Conservation (phyloP, 2,113 vertebrate species). For the Bufo gargarizans region DNA sequence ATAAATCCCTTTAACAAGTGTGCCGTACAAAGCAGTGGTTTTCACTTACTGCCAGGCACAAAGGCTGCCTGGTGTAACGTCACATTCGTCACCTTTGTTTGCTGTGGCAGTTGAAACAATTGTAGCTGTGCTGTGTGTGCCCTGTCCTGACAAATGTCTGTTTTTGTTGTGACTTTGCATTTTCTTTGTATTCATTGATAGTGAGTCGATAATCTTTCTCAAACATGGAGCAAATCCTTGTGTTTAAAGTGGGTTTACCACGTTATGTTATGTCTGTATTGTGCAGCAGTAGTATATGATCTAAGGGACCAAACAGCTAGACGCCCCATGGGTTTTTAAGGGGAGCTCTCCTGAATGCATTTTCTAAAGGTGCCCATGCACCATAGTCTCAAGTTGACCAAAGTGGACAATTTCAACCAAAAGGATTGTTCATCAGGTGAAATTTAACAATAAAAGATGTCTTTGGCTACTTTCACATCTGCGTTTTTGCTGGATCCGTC, state of each 20-base stretch:
- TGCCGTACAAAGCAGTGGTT: neutral
- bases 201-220: conserved; percentile 17
- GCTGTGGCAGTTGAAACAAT: neutral
- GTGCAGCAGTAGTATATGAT: neutral
- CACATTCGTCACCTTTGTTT: neutral
- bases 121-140: conserved; percentile 19
- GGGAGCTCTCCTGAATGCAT: neutral
- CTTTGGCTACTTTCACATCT: too few relatives aligned
- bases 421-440: too few relatives aligned
- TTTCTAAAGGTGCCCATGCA: too few relatives aligned
- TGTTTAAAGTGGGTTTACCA: conserved; percentile 27
- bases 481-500: too few relatives aligned
- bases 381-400: too few relatives aligned
- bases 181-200: conserved; percentile 34
- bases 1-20: neutral
- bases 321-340: neutral
- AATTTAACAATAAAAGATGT: too few relatives aligned
- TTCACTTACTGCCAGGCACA: neutral
- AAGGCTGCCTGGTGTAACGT: neutral
- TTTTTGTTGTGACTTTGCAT: conserved; percentile 28
- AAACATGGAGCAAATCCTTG: conserved; percentile 33
- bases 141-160: conserved; percentile 38
- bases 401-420: too few relatives aligned
- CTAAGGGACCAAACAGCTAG: neutral
- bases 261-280: neutral